These are phyloP conservation scores for Melanostoma mellinum DNA, from an alignment of 2,888 invertebrate species.

Conservation along the genomic window DNA sequence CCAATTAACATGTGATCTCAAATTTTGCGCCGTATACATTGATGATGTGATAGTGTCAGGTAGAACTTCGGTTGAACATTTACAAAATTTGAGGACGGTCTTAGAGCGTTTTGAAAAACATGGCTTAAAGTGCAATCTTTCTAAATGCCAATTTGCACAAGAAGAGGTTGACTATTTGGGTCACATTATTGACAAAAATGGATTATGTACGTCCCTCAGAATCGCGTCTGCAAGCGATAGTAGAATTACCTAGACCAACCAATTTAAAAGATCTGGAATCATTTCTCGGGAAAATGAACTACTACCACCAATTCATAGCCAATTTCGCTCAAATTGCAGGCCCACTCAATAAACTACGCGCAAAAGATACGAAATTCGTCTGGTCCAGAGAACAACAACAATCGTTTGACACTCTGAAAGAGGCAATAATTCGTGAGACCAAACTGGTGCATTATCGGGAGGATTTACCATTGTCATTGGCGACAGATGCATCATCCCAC, in stretches of 20 bases:
- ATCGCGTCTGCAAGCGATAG: not conserved
- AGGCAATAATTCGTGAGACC: not conserved
- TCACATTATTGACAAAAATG: constrained; percentile 17
- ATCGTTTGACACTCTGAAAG: not conserved
- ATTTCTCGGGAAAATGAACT: constrained; percentile 3
- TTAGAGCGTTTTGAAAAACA: constrained; percentile 19
- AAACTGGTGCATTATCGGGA: too few relatives aligned
- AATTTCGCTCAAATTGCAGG: constrained; percentile 1
- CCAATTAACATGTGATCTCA: not conserved
- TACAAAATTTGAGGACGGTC: not conserved
- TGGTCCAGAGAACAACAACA: not conserved
- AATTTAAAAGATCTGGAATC: not conserved
- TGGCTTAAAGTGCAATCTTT: not conserved
- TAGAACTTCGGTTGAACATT: not conserved
- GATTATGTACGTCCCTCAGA: constrained; percentile 19
- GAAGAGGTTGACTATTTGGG: constrained; percentile 1
- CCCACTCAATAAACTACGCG: not conserved
- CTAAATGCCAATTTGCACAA: constrained; percentile 9
- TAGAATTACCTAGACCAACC: not conserved
- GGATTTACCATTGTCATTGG: too few relatives aligned
- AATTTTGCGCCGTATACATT: constrained; percentile 19
- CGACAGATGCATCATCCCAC: too few relatives aligned
- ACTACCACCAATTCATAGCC: constrained; percentile 4
- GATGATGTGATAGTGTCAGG: constrained; percentile 10
- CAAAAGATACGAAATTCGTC: not conserved